These are phyloP conservation scores for Schizopygopsis malacanthus DNA, from an alignment of 2,797 vertebrate genomes.

Conservation along the genomic window DNA sequence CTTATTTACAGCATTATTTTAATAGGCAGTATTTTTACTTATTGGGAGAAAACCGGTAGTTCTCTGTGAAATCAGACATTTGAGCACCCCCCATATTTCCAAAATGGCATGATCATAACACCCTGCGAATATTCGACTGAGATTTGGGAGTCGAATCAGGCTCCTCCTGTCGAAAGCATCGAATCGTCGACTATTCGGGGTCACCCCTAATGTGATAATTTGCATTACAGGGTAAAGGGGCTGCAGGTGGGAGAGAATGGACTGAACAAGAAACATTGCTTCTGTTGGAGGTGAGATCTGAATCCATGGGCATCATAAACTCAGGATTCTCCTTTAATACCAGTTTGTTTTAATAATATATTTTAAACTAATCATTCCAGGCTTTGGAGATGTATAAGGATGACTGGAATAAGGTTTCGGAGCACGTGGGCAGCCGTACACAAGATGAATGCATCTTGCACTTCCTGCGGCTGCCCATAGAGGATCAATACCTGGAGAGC, in stretches of 20 bases:
- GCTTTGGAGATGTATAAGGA: conserved; percentile 98
- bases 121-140: too few relatives aligned
- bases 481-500: conserved; percentile 94
- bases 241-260: conserved; percentile 90
- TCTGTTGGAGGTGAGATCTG: conserved; percentile 85
- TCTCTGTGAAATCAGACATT: too few relatives aligned
- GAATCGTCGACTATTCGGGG: too few relatives aligned
- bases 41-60: too few relatives aligned
- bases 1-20: too few relatives aligned
- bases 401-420: conserved; percentile 98
- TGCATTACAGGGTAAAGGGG: conserved; percentile 82
- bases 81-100: too few relatives aligned
- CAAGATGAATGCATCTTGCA: conserved; percentile 98
- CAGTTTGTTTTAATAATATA: not conserved
- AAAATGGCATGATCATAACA: too few relatives aligned
- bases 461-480: conserved; percentile 93
- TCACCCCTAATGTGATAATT: not conserved
- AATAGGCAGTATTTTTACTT: too few relatives aligned
- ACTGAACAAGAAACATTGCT: conserved; percentile 96
- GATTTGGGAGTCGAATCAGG: too few relatives aligned
- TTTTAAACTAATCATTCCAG: conserved; percentile 66
- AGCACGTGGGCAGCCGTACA: conserved; percentile 94
- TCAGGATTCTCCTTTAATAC: not conserved
- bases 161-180: too few relatives aligned
- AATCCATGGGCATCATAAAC: too few relatives aligned